Evolutionary conservation across 1,140 invertebrate genomes (phyloP), one percentile per base, ranked within the genome.

Genomic region (Drosophila nigromelanica): DNA sequence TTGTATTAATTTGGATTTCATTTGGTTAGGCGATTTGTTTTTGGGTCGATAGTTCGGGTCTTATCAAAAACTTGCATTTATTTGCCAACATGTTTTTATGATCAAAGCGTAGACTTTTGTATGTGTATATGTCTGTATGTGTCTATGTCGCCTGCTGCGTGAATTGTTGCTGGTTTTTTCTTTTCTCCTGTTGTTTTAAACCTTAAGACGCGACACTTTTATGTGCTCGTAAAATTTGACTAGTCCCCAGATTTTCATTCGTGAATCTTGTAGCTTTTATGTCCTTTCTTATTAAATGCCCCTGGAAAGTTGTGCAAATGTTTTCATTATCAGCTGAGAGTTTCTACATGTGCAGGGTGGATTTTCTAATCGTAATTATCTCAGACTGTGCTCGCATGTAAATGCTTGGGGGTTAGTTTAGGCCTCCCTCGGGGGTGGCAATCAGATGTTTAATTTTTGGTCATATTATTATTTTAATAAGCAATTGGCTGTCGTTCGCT

Each of bases 1-100:
- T 82, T 77, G 73, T 87, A 87, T 87, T 87, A 87, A 87, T 89
- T 87, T 87, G 71, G 72, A 83, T 89, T 89, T 87, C 58, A 87
- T 87, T 87, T 68, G 73, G 79, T 79, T 67, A 50, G 47, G 67
- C 56, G 47, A 55, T 75, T 59, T 70, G 55, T 45, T 67, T 72
- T 67, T 45, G 76, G 80, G 80, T 76, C 80, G 68, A 73, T 64
- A 64, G 78, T 69, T 54, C 50, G 67, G 30, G 45, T 66, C 64
- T 15, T n/a, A 14, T 33, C 59, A 42, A 64, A 39, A 59, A 33
- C 68, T 63, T 56, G 43, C 18, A 33, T 35, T 51, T 42, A 59
- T 47, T 15, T 47, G 14, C 37, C 51, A 66, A 73, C 69, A 63
- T 74, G 60, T 70, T 81, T 78, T 78, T 59, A 71, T 82, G 79